Conservation (phyloP, 2,888 invertebrate species). For the Epinotia brunnichana region DNA sequence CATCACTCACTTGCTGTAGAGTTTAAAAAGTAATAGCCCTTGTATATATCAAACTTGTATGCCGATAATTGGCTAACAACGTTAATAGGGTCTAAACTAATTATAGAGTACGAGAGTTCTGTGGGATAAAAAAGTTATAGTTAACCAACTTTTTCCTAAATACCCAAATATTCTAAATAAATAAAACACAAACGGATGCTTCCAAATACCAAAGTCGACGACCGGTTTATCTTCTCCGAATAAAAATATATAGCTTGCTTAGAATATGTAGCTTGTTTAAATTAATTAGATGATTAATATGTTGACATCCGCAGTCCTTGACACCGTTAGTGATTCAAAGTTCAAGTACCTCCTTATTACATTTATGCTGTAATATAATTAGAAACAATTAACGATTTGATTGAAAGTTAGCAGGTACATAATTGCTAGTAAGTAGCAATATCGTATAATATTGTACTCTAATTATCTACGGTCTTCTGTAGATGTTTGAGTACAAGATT, state of each 20-base stretch:
- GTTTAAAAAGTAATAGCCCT: no score
- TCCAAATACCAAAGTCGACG: not conserved
- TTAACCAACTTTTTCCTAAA: not conserved
- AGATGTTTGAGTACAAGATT: no score
- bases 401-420: no score
- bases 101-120: no score
- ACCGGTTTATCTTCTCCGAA: slow-evolving; percentile 21
- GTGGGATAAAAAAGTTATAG: no score
- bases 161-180: not conserved
- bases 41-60: no score
- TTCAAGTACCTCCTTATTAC: slow-evolving; percentile 29
- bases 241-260: slow-evolving; percentile 7
- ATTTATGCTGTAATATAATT: not conserved
- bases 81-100: no score
- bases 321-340: slow-evolving; percentile 27
- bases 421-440: no score
- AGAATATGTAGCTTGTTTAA: slow-evolving; percentile 5
- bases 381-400: not conserved
- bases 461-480: no score
- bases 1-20: no score
- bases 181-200: not conserved
- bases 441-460: no score
- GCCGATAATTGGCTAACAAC: no score
- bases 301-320: slow-evolving; percentile 25
- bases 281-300: slow-evolving; percentile 5